phyloP scores from a whole-genome alignment of 2,797 vertebrate genomes.

The Clamator glandarius region DNA sequence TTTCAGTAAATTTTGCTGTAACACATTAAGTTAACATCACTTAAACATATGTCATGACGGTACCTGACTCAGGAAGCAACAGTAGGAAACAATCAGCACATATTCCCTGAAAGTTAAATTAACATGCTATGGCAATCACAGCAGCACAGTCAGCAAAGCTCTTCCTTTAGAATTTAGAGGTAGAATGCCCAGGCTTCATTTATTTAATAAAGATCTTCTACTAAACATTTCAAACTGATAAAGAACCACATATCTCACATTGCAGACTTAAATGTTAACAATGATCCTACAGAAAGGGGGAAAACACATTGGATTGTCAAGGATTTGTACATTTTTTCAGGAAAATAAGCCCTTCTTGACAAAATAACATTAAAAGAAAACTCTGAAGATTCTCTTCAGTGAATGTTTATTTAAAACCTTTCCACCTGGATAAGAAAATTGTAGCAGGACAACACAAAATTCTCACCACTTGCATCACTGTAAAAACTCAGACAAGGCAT shows the following conservation, averaged over 20 bases:
- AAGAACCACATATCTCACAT: not conserved
- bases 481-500: no score
- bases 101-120: not conserved
- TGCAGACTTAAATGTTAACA: not conserved
- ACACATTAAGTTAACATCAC: not conserved
- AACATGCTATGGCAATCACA: not conserved
- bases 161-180: not conserved
- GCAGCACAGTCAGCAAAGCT: not conserved
- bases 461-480: not conserved
- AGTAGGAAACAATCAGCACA: not conserved
- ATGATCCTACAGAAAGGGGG: not conserved
- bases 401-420: not conserved
- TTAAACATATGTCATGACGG: not conserved
- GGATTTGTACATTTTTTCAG: not conserved
- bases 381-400: not conserved
- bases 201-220: not conserved
- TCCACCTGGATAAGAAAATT: not conserved
- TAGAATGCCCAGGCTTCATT: not conserved
- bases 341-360: not conserved
- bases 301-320: not conserved
- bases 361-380: not conserved
- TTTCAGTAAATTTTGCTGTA: not conserved
- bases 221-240: not conserved
- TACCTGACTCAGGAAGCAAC: not conserved
- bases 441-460: not conserved